These are phyloP conservation scores for Bhutanitis thaidina DNA, from an alignment of 2,888 invertebrate species.

Conservation along the genomic window DNA sequence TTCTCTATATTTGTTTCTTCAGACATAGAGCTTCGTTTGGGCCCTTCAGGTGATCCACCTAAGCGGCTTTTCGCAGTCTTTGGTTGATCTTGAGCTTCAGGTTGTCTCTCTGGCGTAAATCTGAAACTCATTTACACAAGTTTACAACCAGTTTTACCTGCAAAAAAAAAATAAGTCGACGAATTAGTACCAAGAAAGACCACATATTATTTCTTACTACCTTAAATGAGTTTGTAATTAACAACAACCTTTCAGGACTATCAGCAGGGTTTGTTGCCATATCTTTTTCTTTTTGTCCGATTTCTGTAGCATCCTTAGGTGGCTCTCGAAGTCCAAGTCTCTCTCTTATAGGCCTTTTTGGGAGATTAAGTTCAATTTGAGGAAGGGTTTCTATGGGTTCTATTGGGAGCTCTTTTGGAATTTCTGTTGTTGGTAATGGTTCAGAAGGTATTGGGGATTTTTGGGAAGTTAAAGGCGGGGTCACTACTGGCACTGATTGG, in stretches of 20 bases:
- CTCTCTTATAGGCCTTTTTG: constrained; percentile 69
- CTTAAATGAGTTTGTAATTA: constrained; percentile 50
- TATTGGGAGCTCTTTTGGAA: constrained; percentile 32
- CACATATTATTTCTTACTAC: constrained; percentile 44
- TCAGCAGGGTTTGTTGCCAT: constrained; percentile 34
- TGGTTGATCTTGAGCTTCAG: constrained; percentile 37
- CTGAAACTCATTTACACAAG: constrained; percentile 39
- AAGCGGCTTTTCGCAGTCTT: constrained; percentile 43
- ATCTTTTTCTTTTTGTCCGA: constrained; percentile 37
- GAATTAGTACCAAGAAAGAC: constrained; percentile 23
- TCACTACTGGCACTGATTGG: constrained; percentile 40
- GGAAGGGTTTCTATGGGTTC: constrained; percentile 52
- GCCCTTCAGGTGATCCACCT: constrained; percentile 16
- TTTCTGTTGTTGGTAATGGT: constrained; percentile 13
- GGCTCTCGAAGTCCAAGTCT: constrained; percentile 56
- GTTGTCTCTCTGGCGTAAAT: constrained; percentile 63
- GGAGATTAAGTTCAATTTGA: constrained; percentile 70
- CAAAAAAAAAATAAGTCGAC: constrained; percentile 17
- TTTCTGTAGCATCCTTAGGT: constrained; percentile 38
- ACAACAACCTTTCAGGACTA: constrained; percentile 69
- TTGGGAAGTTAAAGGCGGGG: constrained; percentile 39
- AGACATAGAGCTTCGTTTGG: constrained; percentile 34
- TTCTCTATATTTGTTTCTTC: constrained; percentile 42
- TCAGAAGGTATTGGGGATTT: constrained; percentile 24
- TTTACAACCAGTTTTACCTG: constrained; percentile 11